These are phyloP conservation scores for Myotis pilosus DNA, from an alignment of 2,797 vertebrate species.

Conservation along the genomic window DNA sequence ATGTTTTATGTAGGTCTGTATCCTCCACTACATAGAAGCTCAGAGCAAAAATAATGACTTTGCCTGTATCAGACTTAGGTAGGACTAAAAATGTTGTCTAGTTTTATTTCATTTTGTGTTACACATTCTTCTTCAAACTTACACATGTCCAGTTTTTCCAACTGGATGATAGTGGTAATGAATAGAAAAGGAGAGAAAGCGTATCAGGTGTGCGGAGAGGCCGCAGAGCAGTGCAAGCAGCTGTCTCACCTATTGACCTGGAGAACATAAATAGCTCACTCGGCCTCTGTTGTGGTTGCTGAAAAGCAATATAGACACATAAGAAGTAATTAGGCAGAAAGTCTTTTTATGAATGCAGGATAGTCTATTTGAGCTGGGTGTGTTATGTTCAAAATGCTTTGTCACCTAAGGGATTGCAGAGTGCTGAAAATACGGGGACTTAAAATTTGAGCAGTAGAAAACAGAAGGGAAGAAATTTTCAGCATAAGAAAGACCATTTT, in stretches of 20 bases:
- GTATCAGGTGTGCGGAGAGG: accelerated
- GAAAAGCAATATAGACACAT: not conserved
- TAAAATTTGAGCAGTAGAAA: slow-evolving; percentile 23
- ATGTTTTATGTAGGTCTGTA: not conserved
- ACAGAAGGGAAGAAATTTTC: not conserved
- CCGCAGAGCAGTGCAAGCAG: not conserved
- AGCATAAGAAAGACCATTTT: not conserved
- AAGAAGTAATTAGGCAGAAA: not conserved
- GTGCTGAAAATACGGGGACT: not conserved
- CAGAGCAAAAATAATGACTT: not conserved
- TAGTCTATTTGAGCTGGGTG: not conserved
- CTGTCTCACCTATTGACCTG: not conserved
- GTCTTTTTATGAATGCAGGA: slow-evolving; percentile 26
- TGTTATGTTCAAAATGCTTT: not conserved
- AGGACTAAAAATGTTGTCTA: not conserved
- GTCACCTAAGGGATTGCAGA: not conserved
- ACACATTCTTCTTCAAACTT: not conserved
- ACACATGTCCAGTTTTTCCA: not conserved
- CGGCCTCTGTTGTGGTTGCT: not conserved
- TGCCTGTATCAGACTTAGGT: not conserved
- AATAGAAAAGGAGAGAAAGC: not conserved
- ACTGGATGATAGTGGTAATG: not conserved
- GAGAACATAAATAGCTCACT: not conserved
- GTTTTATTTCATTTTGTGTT: not conserved
- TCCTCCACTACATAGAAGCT: not conserved